Conservation (phyloP, 37 sponge, comb jelly and placozoan species). For the Spongilla lacustris region DNA sequence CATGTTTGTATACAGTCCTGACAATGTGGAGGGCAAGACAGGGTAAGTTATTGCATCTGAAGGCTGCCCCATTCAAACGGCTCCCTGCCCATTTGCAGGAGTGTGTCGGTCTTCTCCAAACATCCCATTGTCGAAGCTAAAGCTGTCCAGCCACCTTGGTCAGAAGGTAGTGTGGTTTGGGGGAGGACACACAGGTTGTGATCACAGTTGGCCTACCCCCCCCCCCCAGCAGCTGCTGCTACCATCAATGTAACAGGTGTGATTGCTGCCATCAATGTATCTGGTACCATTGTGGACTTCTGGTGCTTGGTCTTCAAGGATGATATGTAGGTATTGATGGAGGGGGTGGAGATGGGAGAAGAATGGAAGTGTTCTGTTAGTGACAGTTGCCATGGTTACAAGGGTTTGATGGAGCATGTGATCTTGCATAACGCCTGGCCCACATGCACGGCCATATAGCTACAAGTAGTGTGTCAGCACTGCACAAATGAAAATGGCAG, state of each 20-base stretch:
- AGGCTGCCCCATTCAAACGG: background rate
- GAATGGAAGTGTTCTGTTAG: too few relatives aligned
- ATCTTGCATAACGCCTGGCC: too few relatives aligned
- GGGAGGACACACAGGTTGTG: background rate
- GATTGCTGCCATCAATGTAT: constrained; percentile 51
- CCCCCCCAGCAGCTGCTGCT: constrained; percentile 35
- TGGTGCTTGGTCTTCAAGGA: constrained; percentile 59
- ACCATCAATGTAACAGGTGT: constrained; percentile 73
- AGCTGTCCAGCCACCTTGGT: background rate
- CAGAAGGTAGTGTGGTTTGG: background rate
- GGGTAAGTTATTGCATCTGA: constrained; percentile 38
- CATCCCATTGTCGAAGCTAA: constrained; percentile 60
- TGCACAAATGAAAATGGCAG: background rate
- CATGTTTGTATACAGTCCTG: constrained; percentile 67
- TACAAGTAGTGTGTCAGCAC: too few relatives aligned
- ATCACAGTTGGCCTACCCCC: background rate
- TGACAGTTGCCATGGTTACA: too few relatives aligned
- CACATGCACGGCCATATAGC: too few relatives aligned
- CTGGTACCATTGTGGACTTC: constrained; percentile 57
- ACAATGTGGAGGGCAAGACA: constrained; percentile 38
- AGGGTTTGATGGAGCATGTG: too few relatives aligned
- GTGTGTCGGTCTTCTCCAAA: constrained; percentile 56
- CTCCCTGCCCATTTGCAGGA: constrained; percentile 3
- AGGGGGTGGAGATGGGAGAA: background rate
- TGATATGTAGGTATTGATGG: constrained; percentile 36